A percentile compares a stretch with the other conserved stretches of the same genome.
Evolutionary conservation across 2,113 vertebrate species (phyloP).

Genomic region (Oncorhynchus tshawytscha): DNA sequence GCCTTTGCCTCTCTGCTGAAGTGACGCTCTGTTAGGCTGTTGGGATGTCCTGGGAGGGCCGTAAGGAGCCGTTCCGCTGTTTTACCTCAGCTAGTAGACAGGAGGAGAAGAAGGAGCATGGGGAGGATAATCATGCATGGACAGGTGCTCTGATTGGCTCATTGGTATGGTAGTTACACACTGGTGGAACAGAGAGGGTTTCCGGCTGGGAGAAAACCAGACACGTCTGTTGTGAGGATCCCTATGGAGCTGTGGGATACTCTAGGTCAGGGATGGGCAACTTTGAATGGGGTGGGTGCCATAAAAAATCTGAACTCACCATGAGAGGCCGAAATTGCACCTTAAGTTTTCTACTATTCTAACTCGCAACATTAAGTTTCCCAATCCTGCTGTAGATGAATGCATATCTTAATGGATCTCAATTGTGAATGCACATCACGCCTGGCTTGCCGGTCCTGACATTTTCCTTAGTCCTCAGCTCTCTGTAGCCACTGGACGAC

Average conservation of each 20-base stretch:
- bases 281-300: neutral
- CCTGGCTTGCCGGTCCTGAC: no score
- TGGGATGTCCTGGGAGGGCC: constrained; percentile 36
- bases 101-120: constrained; percentile 50
- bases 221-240: constrained; percentile 38
- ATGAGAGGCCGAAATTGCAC: neutral
- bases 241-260: constrained; percentile 39
- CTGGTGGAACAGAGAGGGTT: constrained; percentile 11
- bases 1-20: constrained; percentile 13
- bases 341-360: no score
- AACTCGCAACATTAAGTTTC: no score
- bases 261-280: no score
- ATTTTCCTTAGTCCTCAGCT: no score
- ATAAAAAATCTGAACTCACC: constrained; percentile 19
- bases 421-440: no score
- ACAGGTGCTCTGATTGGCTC: constrained; percentile 58
- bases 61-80: constrained; percentile 29
- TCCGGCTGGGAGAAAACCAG: constrained; percentile 11
- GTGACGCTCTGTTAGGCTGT: constrained; percentile 9
- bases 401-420: no score
- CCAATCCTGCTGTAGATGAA: no score
- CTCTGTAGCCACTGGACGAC: no score
- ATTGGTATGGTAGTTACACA: constrained; percentile 51
- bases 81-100: constrained; percentile 40
- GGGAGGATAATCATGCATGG: constrained; percentile 57